Conservation (phyloP, 1,140 invertebrate genomes). For the Drosophila parvula region DNA sequence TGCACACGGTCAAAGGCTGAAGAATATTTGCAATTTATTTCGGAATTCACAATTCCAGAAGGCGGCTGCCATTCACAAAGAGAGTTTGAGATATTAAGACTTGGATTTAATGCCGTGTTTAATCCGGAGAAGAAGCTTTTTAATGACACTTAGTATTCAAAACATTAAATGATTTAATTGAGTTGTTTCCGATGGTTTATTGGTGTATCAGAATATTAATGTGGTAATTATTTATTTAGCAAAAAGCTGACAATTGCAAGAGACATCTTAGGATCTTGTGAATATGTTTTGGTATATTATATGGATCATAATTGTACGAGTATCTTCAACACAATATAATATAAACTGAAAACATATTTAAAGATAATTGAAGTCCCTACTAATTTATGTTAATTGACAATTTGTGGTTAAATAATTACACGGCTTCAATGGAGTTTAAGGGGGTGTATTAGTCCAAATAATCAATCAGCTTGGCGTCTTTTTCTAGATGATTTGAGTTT, state of each 20-base stretch:
- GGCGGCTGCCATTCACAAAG: background rate
- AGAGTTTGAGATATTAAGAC: background rate
- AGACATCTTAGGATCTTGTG: background rate
- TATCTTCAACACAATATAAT: too few species aligned
- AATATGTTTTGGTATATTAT: background rate
- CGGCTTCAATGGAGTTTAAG: background rate
- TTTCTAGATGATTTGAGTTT: constrained; percentile 37
- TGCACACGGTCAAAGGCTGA: constrained; percentile 17
- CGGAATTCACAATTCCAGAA: background rate
- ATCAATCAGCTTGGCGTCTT: constrained; percentile 36
- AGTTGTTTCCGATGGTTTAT: background rate
- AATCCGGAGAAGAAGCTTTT: too few species aligned
- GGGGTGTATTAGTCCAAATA: background rate
- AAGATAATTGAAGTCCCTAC: background rate
- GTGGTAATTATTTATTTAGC: background rate
- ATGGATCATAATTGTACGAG: too few species aligned
- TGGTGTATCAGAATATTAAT: background rate
- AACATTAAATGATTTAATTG: background rate
- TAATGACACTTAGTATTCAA: background rate
- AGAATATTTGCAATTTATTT: constrained; percentile 28
- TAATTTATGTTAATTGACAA: background rate
- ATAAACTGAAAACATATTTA: background rate
- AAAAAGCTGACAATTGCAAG: background rate
- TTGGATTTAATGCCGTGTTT: background rate
- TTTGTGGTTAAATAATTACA: constrained; percentile 1